Evolutionary conservation across 2,888 invertebrate genomes (phyloP).

Genomic region (Amphimallon solstitiale): DNA sequence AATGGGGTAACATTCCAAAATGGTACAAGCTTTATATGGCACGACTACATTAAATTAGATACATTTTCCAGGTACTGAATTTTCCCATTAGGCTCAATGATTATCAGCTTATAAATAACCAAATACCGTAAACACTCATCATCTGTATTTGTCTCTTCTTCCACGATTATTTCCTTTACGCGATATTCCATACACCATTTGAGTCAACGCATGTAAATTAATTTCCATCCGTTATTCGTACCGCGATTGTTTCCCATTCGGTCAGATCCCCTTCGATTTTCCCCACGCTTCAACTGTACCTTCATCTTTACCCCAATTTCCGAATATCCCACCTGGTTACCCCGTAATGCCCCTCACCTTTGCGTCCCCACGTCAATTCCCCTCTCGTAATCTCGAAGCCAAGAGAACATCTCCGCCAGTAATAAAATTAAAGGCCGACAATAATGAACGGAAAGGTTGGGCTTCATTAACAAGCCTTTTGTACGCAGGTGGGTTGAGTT

Average conservation of each 20-base stretch:
- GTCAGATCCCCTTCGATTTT: slow-evolving; percentile 12
- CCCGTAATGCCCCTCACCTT: slow-evolving; percentile 16
- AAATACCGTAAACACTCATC: too few relatives aligned
- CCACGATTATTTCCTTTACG: background rate
- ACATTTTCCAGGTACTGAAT: too few relatives aligned
- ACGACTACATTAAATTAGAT: too few relatives aligned
- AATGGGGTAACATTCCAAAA: too few relatives aligned
- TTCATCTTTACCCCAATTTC: slow-evolving; percentile 14
- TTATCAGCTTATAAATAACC: too few relatives aligned
- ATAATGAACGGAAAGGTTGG: slow-evolving; percentile 29
- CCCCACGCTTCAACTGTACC: background rate
- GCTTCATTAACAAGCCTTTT: slow-evolving; percentile 31
- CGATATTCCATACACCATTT: background rate
- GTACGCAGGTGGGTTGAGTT: slow-evolving; percentile 31
- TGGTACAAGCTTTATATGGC: too few relatives aligned
- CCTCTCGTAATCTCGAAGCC: slow-evolving; percentile 17
- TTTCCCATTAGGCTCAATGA: too few relatives aligned
- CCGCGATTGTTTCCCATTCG: slow-evolving; percentile 16
- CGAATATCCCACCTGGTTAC: slow-evolving; percentile 16
- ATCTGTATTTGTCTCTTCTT: slow-evolving; percentile 11
- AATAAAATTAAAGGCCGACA: slow-evolving; percentile 28
- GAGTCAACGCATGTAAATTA: slow-evolving; percentile 25
- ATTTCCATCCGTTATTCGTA: slow-evolving; percentile 14
- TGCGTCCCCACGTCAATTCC: slow-evolving; percentile 6
- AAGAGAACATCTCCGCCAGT: slow-evolving; percentile 28